These are phyloP conservation scores for Hyles lineata DNA, from an alignment of 2,888 invertebrate species.

Conservation along the genomic window DNA sequence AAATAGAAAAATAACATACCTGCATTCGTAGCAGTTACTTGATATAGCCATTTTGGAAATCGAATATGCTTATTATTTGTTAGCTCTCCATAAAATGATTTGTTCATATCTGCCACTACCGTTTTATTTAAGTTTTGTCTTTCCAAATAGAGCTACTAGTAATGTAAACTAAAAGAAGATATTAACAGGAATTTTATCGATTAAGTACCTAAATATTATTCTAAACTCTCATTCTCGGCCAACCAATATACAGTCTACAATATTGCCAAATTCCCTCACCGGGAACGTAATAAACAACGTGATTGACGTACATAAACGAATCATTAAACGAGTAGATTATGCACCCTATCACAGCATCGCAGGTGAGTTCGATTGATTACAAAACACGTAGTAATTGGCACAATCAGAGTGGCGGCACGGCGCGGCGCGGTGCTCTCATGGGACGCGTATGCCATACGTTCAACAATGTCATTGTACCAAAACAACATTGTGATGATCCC, in stretches of 20 bases:
- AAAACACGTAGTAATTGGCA: slow-evolving; percentile 52
- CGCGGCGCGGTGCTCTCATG: slow-evolving; percentile 42
- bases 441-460: slow-evolving; percentile 21
- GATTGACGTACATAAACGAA: not conserved
- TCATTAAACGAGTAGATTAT: slow-evolving; percentile 6
- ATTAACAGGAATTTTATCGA: no score
- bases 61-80: no score
- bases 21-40: no score
- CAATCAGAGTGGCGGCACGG: slow-evolving; percentile 53
- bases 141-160: no score
- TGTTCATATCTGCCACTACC: no score
- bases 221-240: no score
- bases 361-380: slow-evolving; percentile 38
- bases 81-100: no score
- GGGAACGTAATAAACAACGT: slow-evolving; percentile 12
- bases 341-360: slow-evolving; percentile 19
- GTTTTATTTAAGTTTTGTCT: no score
- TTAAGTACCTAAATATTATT: no score
- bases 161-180: no score
- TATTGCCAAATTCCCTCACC: not conserved
- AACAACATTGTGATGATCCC: not conserved
- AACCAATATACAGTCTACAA: not conserved
- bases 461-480: not conserved
- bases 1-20: no score
- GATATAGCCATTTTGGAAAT: no score